A percentile compares a stretch with the other conserved stretches of the same genome.
phyloP scores from a whole-genome alignment of 2,113 vertebrate species.

The Petaurus breviceps region DNA sequence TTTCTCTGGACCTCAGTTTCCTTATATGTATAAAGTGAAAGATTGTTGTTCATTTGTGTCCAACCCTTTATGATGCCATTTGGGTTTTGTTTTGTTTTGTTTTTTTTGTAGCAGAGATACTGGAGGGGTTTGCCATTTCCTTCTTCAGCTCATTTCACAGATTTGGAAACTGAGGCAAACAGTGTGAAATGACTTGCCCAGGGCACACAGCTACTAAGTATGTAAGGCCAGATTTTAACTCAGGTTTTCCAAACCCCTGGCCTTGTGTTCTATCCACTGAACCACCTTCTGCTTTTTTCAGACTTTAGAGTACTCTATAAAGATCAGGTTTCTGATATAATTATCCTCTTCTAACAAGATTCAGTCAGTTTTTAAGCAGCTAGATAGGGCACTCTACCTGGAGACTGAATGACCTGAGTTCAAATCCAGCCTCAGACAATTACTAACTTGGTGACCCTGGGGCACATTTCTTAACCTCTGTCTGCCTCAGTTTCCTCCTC shows the following conservation, averaged over 20 bases:
- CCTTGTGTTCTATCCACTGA: background rate
- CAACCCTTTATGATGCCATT: background rate
- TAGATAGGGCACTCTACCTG: background rate
- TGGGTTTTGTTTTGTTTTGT: too few relatives aligned
- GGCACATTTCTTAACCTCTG: background rate
- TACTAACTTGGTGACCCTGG: background rate
- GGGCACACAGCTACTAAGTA: background rate
- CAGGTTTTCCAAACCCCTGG: background rate
- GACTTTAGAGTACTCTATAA: background rate
- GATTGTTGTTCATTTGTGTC: background rate
- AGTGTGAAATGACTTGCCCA: background rate
- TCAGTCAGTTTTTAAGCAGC: background rate
- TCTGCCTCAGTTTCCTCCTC: background rate
- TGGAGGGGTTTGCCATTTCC: background rate
- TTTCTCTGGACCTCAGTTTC: background rate
- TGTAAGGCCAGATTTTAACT: background rate
- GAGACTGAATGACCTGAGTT: background rate
- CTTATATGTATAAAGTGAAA: background rate
- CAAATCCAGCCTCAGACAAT: background rate
- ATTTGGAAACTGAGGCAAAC: background rate
- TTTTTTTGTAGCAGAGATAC: background rate
- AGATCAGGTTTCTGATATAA: background rate
- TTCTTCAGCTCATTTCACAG: background rate
- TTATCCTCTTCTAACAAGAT: background rate
- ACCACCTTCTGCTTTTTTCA: background rate